phyloP scores from a whole-genome alignment of 2,888 invertebrate genomes.

The Polyommatus icarus region DNA sequence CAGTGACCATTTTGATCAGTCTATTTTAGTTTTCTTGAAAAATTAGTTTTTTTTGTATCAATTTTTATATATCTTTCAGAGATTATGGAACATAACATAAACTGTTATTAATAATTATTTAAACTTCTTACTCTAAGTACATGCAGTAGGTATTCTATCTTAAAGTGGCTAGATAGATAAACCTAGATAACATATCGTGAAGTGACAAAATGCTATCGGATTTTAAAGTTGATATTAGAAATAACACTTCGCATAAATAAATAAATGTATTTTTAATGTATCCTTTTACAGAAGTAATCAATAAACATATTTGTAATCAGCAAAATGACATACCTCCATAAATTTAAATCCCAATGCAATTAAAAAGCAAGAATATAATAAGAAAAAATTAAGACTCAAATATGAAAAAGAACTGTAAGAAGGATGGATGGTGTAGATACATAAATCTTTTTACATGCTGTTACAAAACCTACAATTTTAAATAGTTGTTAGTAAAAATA shows the following conservation, averaged over 20 bases:
- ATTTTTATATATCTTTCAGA: not conserved
- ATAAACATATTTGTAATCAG: constrained; percentile 6
- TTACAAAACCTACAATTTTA: no score
- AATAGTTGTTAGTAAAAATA: no score
- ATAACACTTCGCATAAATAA: not conserved
- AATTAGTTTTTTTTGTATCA: no score
- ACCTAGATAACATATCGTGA: constrained; percentile 6
- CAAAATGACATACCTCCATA: not conserved
- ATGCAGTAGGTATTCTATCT: not conserved
- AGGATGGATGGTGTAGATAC: no score
- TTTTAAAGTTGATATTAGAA: constrained; percentile 1
- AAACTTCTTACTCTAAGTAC: not conserved
- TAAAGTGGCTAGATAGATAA: constrained; percentile 7
- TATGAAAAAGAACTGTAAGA: no score
- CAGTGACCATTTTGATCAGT: no score
- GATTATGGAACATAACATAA: not conserved
- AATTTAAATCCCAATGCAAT: not conserved
- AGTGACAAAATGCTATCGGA: constrained; percentile 12
- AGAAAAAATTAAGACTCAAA: not conserved
- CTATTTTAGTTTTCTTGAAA: no score
- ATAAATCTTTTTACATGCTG: no score
- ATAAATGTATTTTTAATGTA: constrained; percentile 16
- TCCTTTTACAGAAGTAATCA: not conserved
- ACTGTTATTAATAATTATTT: not conserved
- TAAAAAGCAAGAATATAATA: not conserved